Evolutionary conservation across 2,797 vertebrate species (phyloP).

Genomic region (Xiphophorus birchmanni): DNA sequence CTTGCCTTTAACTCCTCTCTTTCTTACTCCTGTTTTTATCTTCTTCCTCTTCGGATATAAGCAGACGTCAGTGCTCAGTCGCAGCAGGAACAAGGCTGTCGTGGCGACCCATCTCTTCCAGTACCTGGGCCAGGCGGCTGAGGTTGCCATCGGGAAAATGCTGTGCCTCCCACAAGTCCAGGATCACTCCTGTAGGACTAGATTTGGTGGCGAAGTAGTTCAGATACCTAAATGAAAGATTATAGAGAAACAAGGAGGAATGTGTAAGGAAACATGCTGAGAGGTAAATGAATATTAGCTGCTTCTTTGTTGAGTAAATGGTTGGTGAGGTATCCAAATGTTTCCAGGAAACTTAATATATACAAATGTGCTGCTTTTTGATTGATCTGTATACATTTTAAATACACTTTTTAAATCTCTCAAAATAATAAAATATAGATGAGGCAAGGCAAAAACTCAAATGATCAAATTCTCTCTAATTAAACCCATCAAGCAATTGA

Average conservation of each 20-base stretch:
- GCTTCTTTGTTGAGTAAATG: background rate
- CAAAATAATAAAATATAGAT: background rate
- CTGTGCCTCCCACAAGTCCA: constrained; percentile 98
- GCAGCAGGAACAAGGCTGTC: constrained; percentile 88
- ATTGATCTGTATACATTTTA: background rate
- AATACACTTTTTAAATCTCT: background rate
- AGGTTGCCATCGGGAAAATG: constrained; percentile 98
- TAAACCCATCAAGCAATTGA: background rate
- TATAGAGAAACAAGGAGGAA: constrained; percentile 3
- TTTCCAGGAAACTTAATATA: background rate
- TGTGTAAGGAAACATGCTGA: background rate
- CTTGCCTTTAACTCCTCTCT: constrained; percentile 28
- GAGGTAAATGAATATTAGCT: background rate
- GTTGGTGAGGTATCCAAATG: background rate
- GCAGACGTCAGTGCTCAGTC: constrained; percentile 86
- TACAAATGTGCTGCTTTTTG: background rate
- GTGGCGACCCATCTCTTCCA: constrained; percentile 97
- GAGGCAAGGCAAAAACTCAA: background rate
- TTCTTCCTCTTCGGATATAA: constrained; percentile 51
- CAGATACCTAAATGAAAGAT: constrained; percentile 85
- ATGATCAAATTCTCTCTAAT: background rate
- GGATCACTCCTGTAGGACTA: constrained; percentile 95
- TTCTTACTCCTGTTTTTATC: constrained; percentile 29
- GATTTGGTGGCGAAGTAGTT: constrained; percentile 99
- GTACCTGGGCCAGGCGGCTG: constrained; percentile 91